Percentiles rank a stretch among this genome's conserved stretches.
Conservation (phyloP, 2,113 vertebrate species). For the Coturnix japonica region DNA sequence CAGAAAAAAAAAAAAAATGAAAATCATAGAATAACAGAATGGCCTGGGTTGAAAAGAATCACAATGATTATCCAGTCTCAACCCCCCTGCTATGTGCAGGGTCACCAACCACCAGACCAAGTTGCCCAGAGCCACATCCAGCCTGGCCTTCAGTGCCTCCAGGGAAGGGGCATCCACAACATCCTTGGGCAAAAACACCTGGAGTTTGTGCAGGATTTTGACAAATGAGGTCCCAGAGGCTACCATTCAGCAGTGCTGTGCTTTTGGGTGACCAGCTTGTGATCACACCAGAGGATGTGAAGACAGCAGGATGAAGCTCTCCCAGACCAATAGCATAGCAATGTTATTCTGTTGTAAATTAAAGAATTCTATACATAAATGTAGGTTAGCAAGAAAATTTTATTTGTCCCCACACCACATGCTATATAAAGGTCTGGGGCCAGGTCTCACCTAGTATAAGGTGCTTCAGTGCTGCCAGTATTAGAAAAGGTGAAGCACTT, state of each 20-base stretch:
- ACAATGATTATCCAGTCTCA: too few species aligned
- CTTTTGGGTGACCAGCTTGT: neutral
- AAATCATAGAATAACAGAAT: too few species aligned
- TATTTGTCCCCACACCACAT: neutral
- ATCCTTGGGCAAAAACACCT: neutral
- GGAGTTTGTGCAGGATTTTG: neutral
- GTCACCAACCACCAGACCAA: too few species aligned
- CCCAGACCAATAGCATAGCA: neutral
- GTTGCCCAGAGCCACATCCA: too few species aligned
- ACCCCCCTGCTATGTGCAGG: too few species aligned
- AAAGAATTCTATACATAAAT: neutral
- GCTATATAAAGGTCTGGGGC: neutral
- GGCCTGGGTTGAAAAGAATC: too few species aligned
- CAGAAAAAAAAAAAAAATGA: neutral
- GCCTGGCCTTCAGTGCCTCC: too few species aligned
- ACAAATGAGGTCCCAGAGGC: neutral
- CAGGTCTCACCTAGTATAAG: neutral
- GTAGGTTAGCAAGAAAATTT: neutral
- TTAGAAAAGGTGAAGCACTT: neutral
- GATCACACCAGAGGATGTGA: neutral
- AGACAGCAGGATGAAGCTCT: neutral
- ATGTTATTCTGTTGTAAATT: neutral
- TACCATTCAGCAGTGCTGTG: fast-evolving
- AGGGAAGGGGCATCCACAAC: too few species aligned
- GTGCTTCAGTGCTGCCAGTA: neutral